These are phyloP conservation scores for Bradypus variegatus DNA, from an alignment of 2,797 vertebrate species.

Conservation along the genomic window DNA sequence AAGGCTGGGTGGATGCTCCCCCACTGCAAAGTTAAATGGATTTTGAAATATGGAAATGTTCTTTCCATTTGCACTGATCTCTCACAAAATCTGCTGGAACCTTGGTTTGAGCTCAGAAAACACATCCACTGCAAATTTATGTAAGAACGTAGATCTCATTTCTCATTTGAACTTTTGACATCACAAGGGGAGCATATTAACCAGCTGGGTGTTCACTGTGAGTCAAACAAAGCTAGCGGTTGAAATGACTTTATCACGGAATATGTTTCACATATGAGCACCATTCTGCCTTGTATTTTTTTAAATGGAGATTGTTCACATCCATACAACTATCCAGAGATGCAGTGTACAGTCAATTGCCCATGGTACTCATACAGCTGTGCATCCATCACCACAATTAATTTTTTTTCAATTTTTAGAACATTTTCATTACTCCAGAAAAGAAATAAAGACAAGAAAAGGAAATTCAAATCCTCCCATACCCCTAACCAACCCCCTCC, in stretches of 20 bases:
- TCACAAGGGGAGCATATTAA: neutral
- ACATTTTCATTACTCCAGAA: no score
- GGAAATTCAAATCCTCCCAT: no score
- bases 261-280: neutral
- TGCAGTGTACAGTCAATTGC: no score
- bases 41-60: neutral
- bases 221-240: neutral
- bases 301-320: no score
- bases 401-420: no score
- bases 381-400: no score
- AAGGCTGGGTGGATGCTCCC: neutral
- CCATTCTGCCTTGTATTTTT: slow-evolving; percentile 12
- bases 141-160: neutral
- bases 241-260: neutral
- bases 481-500: no score
- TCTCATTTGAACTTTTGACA: slow-evolving; percentile 8
- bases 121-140: neutral
- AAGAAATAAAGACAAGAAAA: no score
- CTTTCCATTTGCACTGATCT: neutral
- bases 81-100: neutral
- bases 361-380: no score
- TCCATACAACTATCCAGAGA: no score
- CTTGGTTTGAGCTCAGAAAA: slow-evolving; percentile 4
- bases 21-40: neutral
- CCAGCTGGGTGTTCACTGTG: neutral